Evolutionary conservation across 2,113 vertebrate species (phyloP), one percentile per base, ranked within the genome.

Genomic region (Peromyscus californicus): DNA sequence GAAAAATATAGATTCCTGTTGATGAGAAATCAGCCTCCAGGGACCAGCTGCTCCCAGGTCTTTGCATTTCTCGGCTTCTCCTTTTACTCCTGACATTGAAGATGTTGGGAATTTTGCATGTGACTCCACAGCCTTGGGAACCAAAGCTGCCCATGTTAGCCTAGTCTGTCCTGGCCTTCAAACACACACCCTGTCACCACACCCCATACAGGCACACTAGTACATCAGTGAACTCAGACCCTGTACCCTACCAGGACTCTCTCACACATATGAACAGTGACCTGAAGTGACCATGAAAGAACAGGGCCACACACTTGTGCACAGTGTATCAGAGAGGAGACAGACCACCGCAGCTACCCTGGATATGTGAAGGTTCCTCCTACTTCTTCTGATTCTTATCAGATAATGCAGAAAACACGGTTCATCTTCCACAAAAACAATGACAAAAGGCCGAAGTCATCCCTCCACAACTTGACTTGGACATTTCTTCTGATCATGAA

Each of bases 271-370:
- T 21, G 15, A 3, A 83, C 7, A 11, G 1, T 85, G 26, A 16
- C 79, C 26, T 29, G 5, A 31, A 42, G 19, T 13, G 1, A 45
- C 15, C 82, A 29, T 36, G 10, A 19, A 8, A 0, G 10, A 19
- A 8, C 0, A 31, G 36, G 17, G 7, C 31, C 54, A 16, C 33
- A 21, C 1, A 16, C 2, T 1, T 70, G 26, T 24, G 21, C n/a
- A 16, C 2, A 21, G 0, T 12, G 19, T 29, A 4, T 26, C 10
- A 29, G 22, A 17, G 39, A 67, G 33, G 48, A 33, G 4, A 4
- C 7, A 17, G n/a, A 51, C 42, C 7, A 36, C 15, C 9, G 17
- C 29, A 24, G 51, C 3, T 45, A 3, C 80, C 42, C 10, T 31
- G 48, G 10, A 16, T 7, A 67, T 51, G 42, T 10, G 16, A 80